Evolutionary conservation across 2,113 vertebrate species (phyloP), one percentile per base, ranked within the genome.

Genomic region (Siniperca chuatsi): DNA sequence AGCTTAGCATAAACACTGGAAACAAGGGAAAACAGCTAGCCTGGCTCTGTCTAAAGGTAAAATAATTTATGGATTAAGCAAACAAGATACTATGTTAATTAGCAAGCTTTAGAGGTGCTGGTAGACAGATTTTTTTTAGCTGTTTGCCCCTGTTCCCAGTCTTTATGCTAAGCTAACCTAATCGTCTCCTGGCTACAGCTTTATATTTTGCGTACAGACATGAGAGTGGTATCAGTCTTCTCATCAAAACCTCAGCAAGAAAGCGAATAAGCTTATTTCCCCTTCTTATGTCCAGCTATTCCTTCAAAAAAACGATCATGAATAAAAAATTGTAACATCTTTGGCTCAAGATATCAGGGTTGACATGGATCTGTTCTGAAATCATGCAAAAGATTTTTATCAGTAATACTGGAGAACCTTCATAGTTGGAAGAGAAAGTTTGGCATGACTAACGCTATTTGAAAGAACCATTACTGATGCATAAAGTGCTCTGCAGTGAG

Each of bases 361-460:
- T 72, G 16, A 57, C 8, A 3, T 16, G 8, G 66, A 4, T 64
- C 37, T 50, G 23, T 83, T 79, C 50, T 52, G 73, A 87, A 87
- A 77, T 72, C 66, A 66, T 25, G 11, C 44, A 35, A 33, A 70
- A 73, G 37, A 64, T 58, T 62, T 25, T 44, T 16, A 76, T 82
- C 83, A 57, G 46, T 20, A 48, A 1, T 33, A 13, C 18, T 35
- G 65, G 44, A 79, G 21, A 82, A 71, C 37, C 5, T 23, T 65
- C 48, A 4, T 10, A 15, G 21, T 29, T 82, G 33, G 72, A 77
- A 23, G n/a, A 16, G 40, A 8, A 33, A 1, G 37, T 55, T n/a
- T 15, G 10, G 75, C 78, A 25, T 81, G 78, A 76, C 83, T 71
- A 62, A 75, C 0, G 4, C 4, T 37, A 15, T 87, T 75, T 74